Percentiles rank a stretch among this genome's conserved stretches.
phyloP scores from a whole-genome alignment of 2,797 vertebrate genomes.

The Mycteria americana region DNA sequence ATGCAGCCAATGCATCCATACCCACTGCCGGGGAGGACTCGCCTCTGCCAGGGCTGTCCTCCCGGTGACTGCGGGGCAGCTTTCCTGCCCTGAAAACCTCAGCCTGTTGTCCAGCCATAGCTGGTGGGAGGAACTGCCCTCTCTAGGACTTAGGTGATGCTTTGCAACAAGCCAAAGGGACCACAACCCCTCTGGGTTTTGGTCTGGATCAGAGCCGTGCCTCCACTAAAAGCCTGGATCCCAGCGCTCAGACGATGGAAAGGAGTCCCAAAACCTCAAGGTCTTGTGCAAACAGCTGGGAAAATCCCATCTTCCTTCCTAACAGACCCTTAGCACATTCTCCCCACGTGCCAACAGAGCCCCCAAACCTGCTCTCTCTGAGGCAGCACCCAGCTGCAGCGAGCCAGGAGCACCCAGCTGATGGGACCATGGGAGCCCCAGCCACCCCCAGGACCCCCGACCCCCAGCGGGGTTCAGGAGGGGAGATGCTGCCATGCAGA shows the following conservation, averaged over 20 bases:
- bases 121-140: background rate
- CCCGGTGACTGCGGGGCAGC: background rate
- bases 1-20: accelerated
- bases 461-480: background rate
- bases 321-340: background rate
- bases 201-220: background rate
- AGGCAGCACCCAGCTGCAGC: background rate
- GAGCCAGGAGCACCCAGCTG: background rate
- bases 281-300: background rate
- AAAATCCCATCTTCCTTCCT: background rate
- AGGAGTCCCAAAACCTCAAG: background rate
- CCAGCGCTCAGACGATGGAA: background rate
- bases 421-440: background rate
- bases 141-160: background rate
- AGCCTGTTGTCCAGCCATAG: background rate
- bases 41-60: background rate
- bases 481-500: background rate
- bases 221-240: background rate
- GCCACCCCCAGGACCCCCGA: too few relatives aligned
- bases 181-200: background rate
- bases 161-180: background rate
- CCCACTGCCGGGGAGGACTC: background rate
- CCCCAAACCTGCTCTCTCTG: background rate
- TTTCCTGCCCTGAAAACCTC: background rate
- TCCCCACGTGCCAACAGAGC: background rate